Evolutionary conservation across 2,113 vertebrate genomes (phyloP), one percentile per base, ranked within the genome.

Genomic region (Festucalex cinctus): DNA sequence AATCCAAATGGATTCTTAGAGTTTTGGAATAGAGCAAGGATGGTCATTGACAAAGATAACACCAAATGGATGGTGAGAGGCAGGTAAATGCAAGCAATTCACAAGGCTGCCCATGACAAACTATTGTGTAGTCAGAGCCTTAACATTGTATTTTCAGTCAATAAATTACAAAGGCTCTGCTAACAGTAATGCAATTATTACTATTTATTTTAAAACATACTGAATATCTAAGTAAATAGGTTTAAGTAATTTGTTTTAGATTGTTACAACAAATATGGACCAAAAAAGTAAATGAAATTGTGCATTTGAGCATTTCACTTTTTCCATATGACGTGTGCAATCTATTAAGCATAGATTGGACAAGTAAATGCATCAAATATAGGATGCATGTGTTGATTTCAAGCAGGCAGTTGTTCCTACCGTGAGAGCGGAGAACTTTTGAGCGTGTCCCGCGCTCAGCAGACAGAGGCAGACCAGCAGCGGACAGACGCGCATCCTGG

Each of bases 341-440:
- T n/a, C 43, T 57, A 26, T 53, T 63, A 68, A 36, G 66, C 70
- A 74, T 9, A 17, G 1, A 26, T 46, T 43, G 16, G 0, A 22
- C 37, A n/a, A 43, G 6, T 17, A 48, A 19, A 32, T 5, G n/a
- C 20, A 60, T 60, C 36, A 6, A 9, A 60, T 13, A 22, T 22
- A 36, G 20, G 17, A 20, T 32, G 2, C 28, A 32, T 39, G 36
- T 61, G 39, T 17, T 4, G 12, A 44, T 26, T 62, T 24, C 2
- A 62, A 24, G 22, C 16, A 5, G 14, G 14, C 37, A 17, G 22
- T 24, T 69, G 63, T 75, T 84, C 91, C 70, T 89, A 93, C 92
- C 91, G 90, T 93, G 71, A 93, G 88, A 80, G 91, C 92, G 39
- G 92, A 93, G 75, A 91, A 91, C 80, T 90, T 93, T 26, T 93